A percentile compares a stretch with the other conserved stretches of the same genome.
These are phyloP conservation scores for Eumerus sabulonum DNA, from an alignment of 2,888 invertebrate genomes.

Conservation along the genomic window DNA sequence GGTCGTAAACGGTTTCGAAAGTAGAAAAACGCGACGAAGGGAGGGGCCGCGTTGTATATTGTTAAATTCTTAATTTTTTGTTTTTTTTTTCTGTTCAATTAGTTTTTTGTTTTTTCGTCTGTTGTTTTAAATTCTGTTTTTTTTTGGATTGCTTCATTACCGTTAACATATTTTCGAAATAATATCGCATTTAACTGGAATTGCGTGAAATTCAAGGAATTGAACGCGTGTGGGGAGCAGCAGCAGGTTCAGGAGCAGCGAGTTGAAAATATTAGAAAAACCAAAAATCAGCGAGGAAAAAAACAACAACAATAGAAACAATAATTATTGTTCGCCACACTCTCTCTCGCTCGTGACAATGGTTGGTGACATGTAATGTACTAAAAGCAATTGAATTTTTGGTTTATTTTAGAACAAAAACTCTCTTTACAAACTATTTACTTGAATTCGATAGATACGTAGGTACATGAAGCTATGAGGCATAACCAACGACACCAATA, in stretches of 20 bases:
- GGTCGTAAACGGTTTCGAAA: constrained; percentile 66
- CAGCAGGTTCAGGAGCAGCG: too few species aligned
- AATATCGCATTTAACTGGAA: constrained; percentile 7
- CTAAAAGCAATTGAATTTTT: constrained; percentile 52
- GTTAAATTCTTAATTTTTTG: constrained; percentile 1
- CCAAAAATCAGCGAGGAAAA: too few species aligned
- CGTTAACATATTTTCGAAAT: background rate
- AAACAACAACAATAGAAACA: background rate
- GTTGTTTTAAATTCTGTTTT: background rate
- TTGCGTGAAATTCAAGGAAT: constrained; percentile 29
- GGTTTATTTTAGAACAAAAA: constrained; percentile 63
- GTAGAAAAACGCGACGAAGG: constrained; percentile 34
- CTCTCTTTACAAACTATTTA: constrained; percentile 48
- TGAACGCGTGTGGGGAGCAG: constrained; percentile 31
- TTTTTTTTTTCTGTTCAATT: constrained; percentile 6
- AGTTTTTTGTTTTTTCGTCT: constrained; percentile 9
- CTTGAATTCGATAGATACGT: too few species aligned
- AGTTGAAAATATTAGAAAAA: too few species aligned
- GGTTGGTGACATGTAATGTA: constrained; percentile 64
- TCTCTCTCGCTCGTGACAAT: constrained; percentile 25
- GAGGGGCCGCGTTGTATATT: constrained; percentile 42
- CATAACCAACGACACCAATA: constrained; percentile 53
- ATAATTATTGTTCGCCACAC: constrained; percentile 39
- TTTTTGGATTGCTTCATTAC: background rate
- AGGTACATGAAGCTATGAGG: constrained; percentile 37